phyloP scores from a whole-genome alignment of 2,797 vertebrate genomes.

The Pseudotriccus pelzelni region DNA sequence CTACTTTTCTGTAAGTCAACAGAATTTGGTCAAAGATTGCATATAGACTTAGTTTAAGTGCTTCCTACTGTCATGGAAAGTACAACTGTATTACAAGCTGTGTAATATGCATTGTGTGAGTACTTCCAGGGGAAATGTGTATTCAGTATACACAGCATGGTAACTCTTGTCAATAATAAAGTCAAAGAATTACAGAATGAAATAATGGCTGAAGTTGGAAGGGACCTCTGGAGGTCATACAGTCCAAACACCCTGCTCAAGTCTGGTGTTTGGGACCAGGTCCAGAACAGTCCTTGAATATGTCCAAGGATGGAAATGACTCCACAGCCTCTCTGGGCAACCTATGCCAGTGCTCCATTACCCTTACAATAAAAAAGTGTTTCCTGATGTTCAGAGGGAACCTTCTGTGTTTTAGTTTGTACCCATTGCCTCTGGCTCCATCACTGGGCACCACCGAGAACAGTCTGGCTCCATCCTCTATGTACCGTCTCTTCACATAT shows the following conservation, averaged over 20 bases:
- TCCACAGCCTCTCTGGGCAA: background rate
- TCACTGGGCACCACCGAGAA: background rate
- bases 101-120: background rate
- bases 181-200: background rate
- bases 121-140: background rate
- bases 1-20: background rate
- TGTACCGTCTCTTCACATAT: background rate
- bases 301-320: background rate
- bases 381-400: background rate
- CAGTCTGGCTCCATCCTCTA: rapidly evolving
- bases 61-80: background rate
- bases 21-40: background rate
- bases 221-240: background rate
- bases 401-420: background rate
- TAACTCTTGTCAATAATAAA: background rate
- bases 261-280: background rate
- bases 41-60: background rate
- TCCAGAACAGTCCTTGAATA: background rate
- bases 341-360: background rate
- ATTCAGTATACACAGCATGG: background rate
- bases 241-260: background rate
- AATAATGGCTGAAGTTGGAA: background rate
- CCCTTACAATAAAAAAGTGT: background rate
- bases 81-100: background rate
- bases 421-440: background rate